Conservation (phyloP, 2,888 invertebrate genomes). For the Malachius bipustulatus region DNA sequence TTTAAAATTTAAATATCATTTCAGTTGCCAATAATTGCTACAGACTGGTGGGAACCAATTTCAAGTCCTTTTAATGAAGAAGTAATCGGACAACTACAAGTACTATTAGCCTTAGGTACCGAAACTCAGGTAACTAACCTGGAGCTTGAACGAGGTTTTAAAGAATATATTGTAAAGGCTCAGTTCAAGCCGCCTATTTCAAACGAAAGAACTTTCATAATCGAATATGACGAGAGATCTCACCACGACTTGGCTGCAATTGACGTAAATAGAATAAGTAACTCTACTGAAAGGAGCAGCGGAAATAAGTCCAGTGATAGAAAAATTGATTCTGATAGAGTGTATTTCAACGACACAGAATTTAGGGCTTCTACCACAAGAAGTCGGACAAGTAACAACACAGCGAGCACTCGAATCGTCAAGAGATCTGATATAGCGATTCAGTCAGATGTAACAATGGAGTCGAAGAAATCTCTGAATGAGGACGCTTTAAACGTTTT, state of each 20-base stretch:
- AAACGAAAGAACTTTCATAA: constrained; percentile 7
- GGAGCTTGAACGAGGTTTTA: constrained; percentile 35
- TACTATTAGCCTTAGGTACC: constrained; percentile 48
- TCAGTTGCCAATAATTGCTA: constrained; percentile 47
- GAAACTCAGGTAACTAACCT: constrained; percentile 45
- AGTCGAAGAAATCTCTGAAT: constrained; percentile 15
- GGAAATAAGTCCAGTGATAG: not conserved
- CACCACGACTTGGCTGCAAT: not conserved
- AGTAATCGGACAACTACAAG: constrained; percentile 42
- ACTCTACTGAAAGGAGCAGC: too few species aligned
- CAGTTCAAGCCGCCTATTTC: constrained; percentile 18
- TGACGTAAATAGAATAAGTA: not conserved
- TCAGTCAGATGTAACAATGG: constrained; percentile 19
- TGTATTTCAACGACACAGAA: not conserved
- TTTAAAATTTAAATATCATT: constrained; percentile 15
- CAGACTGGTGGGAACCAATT: constrained; percentile 48
- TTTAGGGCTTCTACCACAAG: too few species aligned
- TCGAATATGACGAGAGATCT: too few species aligned
- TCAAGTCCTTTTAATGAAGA: constrained; percentile 36
- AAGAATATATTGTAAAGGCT: constrained; percentile 27
- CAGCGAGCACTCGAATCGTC: not conserved
- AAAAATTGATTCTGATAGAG: too few species aligned
- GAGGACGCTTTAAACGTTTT: constrained; percentile 22
- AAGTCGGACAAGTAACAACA: too few species aligned
- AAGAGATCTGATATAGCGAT: constrained; percentile 13